Evolutionary conservation across 2,888 invertebrate species (phyloP).

Genomic region (Mythimna ferrago): DNA sequence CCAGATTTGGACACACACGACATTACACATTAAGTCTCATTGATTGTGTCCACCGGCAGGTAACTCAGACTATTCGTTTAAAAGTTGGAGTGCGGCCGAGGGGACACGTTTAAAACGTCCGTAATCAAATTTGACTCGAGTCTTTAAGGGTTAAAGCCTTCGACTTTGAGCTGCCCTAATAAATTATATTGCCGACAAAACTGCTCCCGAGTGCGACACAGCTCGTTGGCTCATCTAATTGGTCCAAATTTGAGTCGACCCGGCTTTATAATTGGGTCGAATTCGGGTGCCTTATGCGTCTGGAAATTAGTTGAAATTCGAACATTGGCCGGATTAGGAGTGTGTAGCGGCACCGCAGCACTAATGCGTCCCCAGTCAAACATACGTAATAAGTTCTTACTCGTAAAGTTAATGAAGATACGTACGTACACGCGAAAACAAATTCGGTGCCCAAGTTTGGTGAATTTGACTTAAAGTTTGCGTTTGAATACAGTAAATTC

Average conservation of each 20-base stretch:
- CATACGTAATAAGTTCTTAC: conserved; percentile 85
- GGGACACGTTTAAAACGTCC: conserved; percentile 87
- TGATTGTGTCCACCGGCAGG: conserved; percentile 65
- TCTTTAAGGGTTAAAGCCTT: conserved; percentile 89
- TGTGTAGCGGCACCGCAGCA: conserved; percentile 80
- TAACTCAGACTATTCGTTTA: conserved; percentile 82
- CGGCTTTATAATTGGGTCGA: conserved; percentile 87
- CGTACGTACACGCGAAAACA: conserved; percentile 80
- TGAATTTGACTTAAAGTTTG: conserved; percentile 82
- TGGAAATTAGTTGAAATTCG: conserved; percentile 86
- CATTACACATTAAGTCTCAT: conserved; percentile 44
- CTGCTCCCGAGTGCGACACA: conserved; percentile 89
- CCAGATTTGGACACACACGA: conserved; percentile 11
- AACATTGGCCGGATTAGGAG: conserved; percentile 83
- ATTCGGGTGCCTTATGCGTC: conserved; percentile 83
- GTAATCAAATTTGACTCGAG: conserved; percentile 90
- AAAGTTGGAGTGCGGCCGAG: conserved; percentile 81
- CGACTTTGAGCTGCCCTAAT: conserved; percentile 89
- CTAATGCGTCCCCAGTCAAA: conserved; percentile 80
- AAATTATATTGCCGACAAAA: conserved; percentile 91
- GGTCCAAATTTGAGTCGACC: conserved; percentile 88
- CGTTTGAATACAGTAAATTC: conserved; percentile 86
- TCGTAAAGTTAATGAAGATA: conserved; percentile 85
- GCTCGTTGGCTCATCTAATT: conserved; percentile 90
- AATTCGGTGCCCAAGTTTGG: conserved; percentile 83